These are phyloP conservation scores for Cephalopachus bancanus DNA, from an alignment of 2,797 vertebrate genomes.

Conservation along the genomic window DNA sequence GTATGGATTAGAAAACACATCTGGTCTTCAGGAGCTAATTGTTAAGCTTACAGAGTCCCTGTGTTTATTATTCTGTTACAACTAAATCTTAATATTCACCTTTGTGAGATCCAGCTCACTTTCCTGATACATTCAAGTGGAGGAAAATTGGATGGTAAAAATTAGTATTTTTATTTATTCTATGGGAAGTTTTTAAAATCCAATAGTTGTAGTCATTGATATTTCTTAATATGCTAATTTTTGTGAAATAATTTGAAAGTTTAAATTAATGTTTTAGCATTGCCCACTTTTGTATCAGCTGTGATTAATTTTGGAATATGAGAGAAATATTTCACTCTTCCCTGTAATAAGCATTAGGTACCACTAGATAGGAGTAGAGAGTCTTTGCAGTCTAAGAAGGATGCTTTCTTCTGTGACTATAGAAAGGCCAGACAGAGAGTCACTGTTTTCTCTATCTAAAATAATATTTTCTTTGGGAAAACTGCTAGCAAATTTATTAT, in stretches of 20 bases:
- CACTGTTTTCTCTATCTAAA: conserved; percentile 25
- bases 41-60: neutral
- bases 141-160: neutral
- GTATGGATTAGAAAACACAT: neutral
- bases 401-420: neutral
- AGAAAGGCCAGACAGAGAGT: neutral
- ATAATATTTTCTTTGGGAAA: conserved; percentile 60
- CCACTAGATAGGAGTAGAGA: neutral
- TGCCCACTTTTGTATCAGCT: neutral
- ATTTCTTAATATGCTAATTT: conserved; percentile 12
- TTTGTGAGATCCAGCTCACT: neutral
- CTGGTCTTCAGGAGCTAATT: neutral
- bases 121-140: neutral
- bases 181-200: neutral
- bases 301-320: neutral
- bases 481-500: conserved; percentile 2
- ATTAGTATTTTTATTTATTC: conserved; percentile 4
- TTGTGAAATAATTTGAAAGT: neutral
- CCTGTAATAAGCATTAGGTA: neutral
- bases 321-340: conserved; percentile 14
- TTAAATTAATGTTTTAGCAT: neutral
- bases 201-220: neutral
- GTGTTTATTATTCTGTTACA: neutral
- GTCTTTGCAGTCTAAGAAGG: neutral
- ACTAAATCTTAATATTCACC: neutral